Conservation (phyloP, 2,888 invertebrate species). For the Lithophane leautieri region DNA sequence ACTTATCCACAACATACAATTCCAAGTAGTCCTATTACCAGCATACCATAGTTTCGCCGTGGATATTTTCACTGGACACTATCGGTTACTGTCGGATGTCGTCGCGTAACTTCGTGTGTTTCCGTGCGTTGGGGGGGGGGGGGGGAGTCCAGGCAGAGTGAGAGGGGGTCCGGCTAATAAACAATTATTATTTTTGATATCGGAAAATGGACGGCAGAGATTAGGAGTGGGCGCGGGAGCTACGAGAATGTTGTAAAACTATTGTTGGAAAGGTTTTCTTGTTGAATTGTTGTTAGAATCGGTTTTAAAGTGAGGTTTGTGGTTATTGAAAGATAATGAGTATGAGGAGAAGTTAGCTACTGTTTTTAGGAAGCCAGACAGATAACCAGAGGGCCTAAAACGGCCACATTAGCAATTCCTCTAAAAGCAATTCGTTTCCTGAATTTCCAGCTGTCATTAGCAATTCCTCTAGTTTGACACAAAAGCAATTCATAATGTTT, state of each 20-base stretch:
- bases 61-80: constrained; percentile 84
- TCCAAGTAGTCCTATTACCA: constrained; percentile 63
- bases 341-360: background rate
- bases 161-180: constrained; percentile 61
- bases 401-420: no score
- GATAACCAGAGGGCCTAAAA: no score
- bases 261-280: constrained; percentile 2
- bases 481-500: no score
- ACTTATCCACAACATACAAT: constrained; percentile 40
- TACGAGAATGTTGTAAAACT: constrained; percentile 6
- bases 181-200: constrained; percentile 72
- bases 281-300: constrained; percentile 3
- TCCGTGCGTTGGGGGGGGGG: constrained; percentile 73
- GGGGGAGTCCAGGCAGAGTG: constrained; percentile 20
- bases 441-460: no score
- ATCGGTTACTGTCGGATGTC: constrained; percentile 83
- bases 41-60: constrained; percentile 79
- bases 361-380: no score
- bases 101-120: constrained; percentile 86
- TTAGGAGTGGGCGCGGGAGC: constrained; percentile 45
- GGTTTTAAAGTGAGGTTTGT: constrained; percentile 5
- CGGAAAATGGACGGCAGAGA: constrained; percentile 52
- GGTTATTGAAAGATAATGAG: background rate
- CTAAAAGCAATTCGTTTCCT: no score
- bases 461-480: no score